These are phyloP conservation scores for Tinea pellionella DNA, from an alignment of 2,888 invertebrate species.

Conservation along the genomic window DNA sequence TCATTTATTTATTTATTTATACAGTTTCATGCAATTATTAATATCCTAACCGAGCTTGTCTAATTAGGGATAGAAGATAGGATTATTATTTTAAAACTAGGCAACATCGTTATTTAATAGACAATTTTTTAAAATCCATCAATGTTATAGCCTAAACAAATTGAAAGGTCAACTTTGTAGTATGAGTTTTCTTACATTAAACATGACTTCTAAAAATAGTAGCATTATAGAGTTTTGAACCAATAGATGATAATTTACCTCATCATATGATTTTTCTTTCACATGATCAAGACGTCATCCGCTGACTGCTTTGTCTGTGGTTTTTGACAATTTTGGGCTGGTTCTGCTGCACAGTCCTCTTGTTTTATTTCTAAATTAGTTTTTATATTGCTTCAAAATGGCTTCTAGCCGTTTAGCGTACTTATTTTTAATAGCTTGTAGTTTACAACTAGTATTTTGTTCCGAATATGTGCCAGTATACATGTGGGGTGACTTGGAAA, in stretches of 20 bases:
- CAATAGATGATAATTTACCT: background rate
- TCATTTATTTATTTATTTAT: too few relatives aligned
- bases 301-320: constrained; percentile 42
- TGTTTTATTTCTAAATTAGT: constrained; percentile 26
- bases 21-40: too few relatives aligned
- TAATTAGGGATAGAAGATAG: background rate
- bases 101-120: background rate
- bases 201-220: background rate
- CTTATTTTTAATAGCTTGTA: constrained; percentile 43
- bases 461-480: constrained; percentile 68
- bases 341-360: constrained; percentile 43
- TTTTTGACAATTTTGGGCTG: constrained; percentile 45
- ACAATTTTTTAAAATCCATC: background rate
- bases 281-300: constrained; percentile 59
- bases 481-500: constrained; percentile 63
- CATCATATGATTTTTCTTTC: constrained; percentile 65
- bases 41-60: too few relatives aligned
- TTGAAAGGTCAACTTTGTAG: background rate
- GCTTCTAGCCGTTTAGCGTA: constrained; percentile 57
- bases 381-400: constrained; percentile 35
- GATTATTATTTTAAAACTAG: background rate
- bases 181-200: background rate
- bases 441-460: constrained; percentile 23
- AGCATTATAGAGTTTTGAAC: background rate
- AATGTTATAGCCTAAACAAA: too few relatives aligned